Evolutionary conservation across 2,888 invertebrate species (phyloP).

Genomic region (Plutella xylostella): DNA sequence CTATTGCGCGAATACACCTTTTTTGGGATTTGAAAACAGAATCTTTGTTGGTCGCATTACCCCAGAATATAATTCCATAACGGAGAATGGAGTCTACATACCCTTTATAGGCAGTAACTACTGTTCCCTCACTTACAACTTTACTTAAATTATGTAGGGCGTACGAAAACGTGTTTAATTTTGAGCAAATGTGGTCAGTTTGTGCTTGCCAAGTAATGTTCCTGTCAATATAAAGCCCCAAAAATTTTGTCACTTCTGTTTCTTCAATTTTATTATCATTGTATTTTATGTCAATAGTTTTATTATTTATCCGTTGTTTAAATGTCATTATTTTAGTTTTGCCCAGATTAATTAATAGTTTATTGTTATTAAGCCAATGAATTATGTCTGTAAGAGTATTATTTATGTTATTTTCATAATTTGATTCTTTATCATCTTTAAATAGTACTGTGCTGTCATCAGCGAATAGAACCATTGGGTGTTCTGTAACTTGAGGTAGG

Average conservation of each 20-base stretch:
- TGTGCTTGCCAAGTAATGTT: constrained; percentile 6
- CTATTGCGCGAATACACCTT: constrained; percentile 3
- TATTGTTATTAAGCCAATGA: constrained; percentile 1
- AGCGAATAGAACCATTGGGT: neutral
- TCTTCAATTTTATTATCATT: neutral
- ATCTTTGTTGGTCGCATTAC: neutral
- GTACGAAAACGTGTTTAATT: neutral
- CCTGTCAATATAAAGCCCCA: neutral
- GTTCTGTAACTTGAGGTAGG: neutral
- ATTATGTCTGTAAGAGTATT: neutral
- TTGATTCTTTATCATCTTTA: neutral
- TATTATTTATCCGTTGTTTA: neutral
- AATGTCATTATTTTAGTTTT: constrained; percentile 2
- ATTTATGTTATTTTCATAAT: neutral
- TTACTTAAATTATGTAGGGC: constrained; percentile 4
- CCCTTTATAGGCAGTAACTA: constrained; percentile 6
- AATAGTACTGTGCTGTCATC: neutral
- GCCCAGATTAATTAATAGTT: neutral
- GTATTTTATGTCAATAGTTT: neutral
- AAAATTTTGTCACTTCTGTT: constrained; percentile 1
- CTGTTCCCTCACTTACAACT: neutral
- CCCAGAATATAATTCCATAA: constrained; percentile 8
- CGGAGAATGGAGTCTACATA: constrained; percentile 3
- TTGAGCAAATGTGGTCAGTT: neutral
- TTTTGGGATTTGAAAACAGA: neutral